Evolutionary conservation across 1,140 invertebrate genomes (phyloP).

Genomic region (Achroia grisella): DNA sequence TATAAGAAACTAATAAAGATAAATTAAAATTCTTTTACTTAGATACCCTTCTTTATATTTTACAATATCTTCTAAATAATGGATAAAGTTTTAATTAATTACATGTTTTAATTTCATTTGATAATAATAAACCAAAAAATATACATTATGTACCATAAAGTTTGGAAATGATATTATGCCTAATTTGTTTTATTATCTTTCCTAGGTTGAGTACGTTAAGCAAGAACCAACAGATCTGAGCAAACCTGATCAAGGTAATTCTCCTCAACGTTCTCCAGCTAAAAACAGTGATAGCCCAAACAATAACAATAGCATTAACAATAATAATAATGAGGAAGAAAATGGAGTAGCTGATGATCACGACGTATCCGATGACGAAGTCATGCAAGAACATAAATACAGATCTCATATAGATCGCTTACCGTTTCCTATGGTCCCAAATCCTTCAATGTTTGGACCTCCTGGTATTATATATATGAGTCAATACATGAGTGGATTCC

Average conservation of each 20-base stretch:
- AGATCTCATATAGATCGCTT: constrained; percentile 69
- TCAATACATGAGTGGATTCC: constrained; percentile 83
- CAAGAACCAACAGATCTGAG: constrained; percentile 73
- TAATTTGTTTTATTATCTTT: too few relatives aligned
- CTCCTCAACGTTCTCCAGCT: constrained; percentile 61
- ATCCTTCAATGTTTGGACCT: constrained; percentile 86
- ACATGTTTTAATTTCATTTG: too few relatives aligned
- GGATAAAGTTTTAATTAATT: too few relatives aligned
- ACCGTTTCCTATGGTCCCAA: constrained; percentile 84
- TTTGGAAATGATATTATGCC: not conserved
- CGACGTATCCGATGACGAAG: constrained; percentile 65
- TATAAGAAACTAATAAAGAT: too few relatives aligned
- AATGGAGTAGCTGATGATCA: constrained; percentile 53
- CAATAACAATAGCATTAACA: constrained; percentile 69
- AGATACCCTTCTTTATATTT: too few relatives aligned
- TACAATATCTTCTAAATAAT: too few relatives aligned
- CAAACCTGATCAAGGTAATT: constrained; percentile 57
- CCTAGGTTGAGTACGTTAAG: constrained; percentile 42
- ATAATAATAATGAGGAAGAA: constrained; percentile 73
- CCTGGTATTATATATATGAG: constrained; percentile 95
- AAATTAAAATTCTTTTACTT: too few relatives aligned
- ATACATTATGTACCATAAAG: too few relatives aligned
- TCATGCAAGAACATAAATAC: constrained; percentile 56
- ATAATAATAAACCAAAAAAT: too few relatives aligned
- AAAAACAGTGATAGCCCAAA: constrained; percentile 71